A percentile compares a stretch with the other conserved stretches of the same genome.
These are phyloP conservation scores for Laodelphax striatellus DNA, from an alignment of 1,140 invertebrate species.

Conservation along the genomic window DNA sequence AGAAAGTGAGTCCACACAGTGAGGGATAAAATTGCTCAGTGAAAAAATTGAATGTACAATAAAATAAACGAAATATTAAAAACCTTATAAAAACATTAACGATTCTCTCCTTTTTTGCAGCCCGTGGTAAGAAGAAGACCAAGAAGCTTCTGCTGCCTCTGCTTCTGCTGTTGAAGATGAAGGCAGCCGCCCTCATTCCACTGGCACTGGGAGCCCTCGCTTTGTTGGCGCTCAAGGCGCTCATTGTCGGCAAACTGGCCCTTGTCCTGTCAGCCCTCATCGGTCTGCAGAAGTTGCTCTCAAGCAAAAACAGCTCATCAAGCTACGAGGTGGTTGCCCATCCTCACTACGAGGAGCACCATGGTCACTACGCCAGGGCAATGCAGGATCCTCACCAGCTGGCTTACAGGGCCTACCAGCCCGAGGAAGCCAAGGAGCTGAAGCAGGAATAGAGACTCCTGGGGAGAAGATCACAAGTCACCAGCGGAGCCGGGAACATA, in stretches of 20 bases:
- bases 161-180: slow-evolving; percentile 60
- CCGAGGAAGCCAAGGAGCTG: slow-evolving; percentile 11
- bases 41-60: too few species aligned
- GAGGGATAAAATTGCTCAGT: too few species aligned
- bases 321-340: slow-evolving; percentile 62
- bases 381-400: slow-evolving; percentile 43
- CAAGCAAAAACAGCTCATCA: slow-evolving; percentile 45
- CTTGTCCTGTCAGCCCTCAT: slow-evolving; percentile 61
- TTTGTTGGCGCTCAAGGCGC: slow-evolving; percentile 69
- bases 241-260: slow-evolving; percentile 67
- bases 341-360: slow-evolving; percentile 47
- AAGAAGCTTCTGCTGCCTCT: slow-evolving; percentile 55
- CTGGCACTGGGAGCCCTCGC: slow-evolving; percentile 62
- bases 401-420: slow-evolving; percentile 45
- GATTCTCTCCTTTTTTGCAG: slow-evolving; percentile 25
- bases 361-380: slow-evolving; percentile 43
- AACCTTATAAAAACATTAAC: not conserved
- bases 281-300: slow-evolving; percentile 64
- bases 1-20: too few species aligned
- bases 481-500: too few species aligned
- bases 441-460: not conserved
- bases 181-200: slow-evolving; percentile 63
- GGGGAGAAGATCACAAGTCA: too few species aligned
- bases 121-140: slow-evolving; percentile 43
- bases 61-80: too few species aligned